A percentile compares a stretch with the other conserved stretches of the same genome.
These are phyloP conservation scores for Paralvinella palmiformis DNA, from an alignment of 1,140 invertebrate genomes.

Conservation along the genomic window DNA sequence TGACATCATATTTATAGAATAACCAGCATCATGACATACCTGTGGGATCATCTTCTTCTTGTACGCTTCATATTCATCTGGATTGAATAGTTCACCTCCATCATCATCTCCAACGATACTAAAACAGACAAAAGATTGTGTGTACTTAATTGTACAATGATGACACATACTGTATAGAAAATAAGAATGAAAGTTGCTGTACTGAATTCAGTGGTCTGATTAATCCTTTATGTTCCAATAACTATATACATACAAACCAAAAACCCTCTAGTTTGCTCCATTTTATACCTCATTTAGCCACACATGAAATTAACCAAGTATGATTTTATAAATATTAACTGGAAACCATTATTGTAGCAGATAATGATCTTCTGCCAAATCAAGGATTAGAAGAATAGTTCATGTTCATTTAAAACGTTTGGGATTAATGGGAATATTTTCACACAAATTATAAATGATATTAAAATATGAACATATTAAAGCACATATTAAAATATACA, in stretches of 20 bases:
- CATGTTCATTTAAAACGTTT: too few relatives aligned
- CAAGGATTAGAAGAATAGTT: too few relatives aligned
- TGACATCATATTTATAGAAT: too few relatives aligned
- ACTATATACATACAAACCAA: too few relatives aligned
- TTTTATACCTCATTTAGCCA: not conserved
- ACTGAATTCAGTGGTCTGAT: not conserved
- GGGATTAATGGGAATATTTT: too few relatives aligned
- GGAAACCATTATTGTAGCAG: too few relatives aligned
- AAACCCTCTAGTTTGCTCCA: not conserved
- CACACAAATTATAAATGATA: too few relatives aligned
- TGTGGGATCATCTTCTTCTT: constrained; percentile 47
- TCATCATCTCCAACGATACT: constrained; percentile 53
- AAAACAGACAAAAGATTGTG: constrained; percentile 10
- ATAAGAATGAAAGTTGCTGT: not conserved
- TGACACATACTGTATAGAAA: not conserved
- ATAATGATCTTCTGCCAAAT: too few relatives aligned
- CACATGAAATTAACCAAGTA: not conserved
- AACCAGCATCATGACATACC: constrained; percentile 25
- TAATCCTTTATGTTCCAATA: too few relatives aligned
- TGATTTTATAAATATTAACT: too few relatives aligned
- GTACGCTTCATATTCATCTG: constrained; percentile 50
- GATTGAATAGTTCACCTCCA: constrained; percentile 46
- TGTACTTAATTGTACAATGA: not conserved
- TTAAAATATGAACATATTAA: too few relatives aligned
- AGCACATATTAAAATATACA: too few relatives aligned